Base-by-base conservation (phyloP, 30 jellyfish, hydroid and myxozoan genomes). In the Sanderia malayensis region DNA sequence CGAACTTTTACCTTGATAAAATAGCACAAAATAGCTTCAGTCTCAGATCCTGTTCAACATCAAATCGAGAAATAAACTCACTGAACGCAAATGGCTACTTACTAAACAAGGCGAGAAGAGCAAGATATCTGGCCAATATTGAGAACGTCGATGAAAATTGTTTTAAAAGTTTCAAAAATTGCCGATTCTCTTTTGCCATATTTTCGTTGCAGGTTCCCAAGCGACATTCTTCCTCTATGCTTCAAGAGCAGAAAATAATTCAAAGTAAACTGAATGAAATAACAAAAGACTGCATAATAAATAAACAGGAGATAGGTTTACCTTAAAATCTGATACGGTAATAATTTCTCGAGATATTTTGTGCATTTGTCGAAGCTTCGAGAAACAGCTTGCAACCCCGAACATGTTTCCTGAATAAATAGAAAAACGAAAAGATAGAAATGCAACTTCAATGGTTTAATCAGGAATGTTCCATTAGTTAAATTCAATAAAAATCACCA, bases 141-240 rank as follows among this genome's bases (percentile, higher is more conserved):
- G 84, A 53, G n/a, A 84, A 44, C 3, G 81, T 70, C 24, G 89
- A 49, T 19, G 84, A 28, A 21, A 84, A 55, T 46, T 59, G 81
- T 47, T 68, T 75, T 21, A 61, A 52, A 20, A 28, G 44, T 37
- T 71, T 76, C 82, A 76, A 23, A 32, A 68, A 31, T 0, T 70
- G 53, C 46, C 45, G 59, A 62, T 70, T 85, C 34, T 45, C 67
- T 53, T 47, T 70, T 33, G 76, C 96, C 80, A 85, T 65, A 15
- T 70, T 80, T 19, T 85, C 96, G 31, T 74, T 65, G 71, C 84
- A 67, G 2, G 84, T 47, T 22, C 83, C 76, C 79, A 81, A 76
- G 8, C 82, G 49, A 63, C 96, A 85, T 61, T 85, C 96, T 46
- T 85, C 96, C 64, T 70, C 67, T 21, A 68, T 29, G 78, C 96